These are phyloP conservation scores for Echeneis naucrates DNA, from an alignment of 2,797 vertebrate genomes.

Conservation along the genomic window DNA sequence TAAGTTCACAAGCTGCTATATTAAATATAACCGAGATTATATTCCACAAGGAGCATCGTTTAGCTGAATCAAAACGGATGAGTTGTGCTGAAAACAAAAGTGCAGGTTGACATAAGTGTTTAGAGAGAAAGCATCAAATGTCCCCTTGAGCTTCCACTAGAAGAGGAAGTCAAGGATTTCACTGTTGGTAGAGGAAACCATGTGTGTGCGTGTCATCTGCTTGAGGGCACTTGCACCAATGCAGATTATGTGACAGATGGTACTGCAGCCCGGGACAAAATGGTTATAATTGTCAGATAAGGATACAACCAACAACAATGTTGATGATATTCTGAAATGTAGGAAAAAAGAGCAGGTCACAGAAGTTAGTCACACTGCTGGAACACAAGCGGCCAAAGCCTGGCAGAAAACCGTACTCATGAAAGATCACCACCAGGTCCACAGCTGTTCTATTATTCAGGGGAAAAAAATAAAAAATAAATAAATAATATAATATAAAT, in stretches of 20 bases:
- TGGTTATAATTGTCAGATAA: constrained; percentile 55
- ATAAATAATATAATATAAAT: too few species aligned
- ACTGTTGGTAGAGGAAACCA: constrained; percentile 29
- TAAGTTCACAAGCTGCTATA: constrained; percentile 45
- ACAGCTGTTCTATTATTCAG: constrained; percentile 9
- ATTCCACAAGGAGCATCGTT: constrained; percentile 61
- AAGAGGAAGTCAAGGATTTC: constrained; percentile 61
- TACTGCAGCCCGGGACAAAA: constrained; percentile 57
- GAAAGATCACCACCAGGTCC: constrained; percentile 7
- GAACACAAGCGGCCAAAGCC: constrained; percentile 12
- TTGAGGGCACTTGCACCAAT: constrained; percentile 61
- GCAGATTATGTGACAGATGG: constrained; percentile 68
- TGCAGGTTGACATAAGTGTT: constrained; percentile 66
- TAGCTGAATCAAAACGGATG: constrained; percentile 60
- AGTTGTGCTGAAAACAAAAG: constrained; percentile 71
- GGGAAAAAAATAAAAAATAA: too few species aligned
- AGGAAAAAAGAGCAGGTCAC: not conserved
- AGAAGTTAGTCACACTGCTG: constrained; percentile 16
- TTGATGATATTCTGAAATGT: constrained; percentile 26
- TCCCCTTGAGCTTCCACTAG: constrained; percentile 53
- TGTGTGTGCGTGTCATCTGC: constrained; percentile 44
- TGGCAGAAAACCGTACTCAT: not conserved
- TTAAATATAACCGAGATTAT: constrained; percentile 60
- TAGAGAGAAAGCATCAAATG: constrained; percentile 67
- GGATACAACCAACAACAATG: constrained; percentile 31